These are phyloP conservation scores for Lerema accius DNA, from an alignment of 1,140 invertebrate genomes.

Conservation along the genomic window DNA sequence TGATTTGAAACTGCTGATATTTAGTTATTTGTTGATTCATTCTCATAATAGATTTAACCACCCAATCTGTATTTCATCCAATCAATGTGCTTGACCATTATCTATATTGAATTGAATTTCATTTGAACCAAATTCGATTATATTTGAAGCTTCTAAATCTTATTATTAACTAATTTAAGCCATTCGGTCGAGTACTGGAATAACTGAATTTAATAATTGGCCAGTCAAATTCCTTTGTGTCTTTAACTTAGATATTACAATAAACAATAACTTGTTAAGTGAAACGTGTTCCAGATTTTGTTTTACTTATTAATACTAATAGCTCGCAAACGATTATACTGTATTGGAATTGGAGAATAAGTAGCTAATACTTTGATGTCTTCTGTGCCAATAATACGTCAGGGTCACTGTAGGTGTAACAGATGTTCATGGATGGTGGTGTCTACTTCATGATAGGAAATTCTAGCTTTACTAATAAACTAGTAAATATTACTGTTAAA, in stretches of 20 bases:
- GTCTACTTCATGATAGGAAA: no score
- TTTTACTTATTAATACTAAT: no score
- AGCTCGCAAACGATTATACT: no score
- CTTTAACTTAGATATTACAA: not conserved
- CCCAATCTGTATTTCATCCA: not conserved
- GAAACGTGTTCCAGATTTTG: no score
- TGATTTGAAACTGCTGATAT: not conserved
- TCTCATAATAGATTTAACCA: not conserved
- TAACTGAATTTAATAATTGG: not conserved
- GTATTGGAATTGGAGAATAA: no score
- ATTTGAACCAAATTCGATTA: constrained; percentile 7
- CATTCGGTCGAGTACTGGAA: not conserved
- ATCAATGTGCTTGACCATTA: not conserved
- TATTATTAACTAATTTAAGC: not conserved
- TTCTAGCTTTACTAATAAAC: no score
- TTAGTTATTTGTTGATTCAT: not conserved
- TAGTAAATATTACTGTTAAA: no score
- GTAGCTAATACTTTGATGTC: no score
- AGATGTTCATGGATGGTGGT: no score
- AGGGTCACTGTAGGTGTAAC: no score
- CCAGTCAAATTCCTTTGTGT: not conserved
- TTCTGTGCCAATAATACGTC: no score
- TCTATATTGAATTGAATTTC: not conserved
- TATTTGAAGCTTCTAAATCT: not conserved
- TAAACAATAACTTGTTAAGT: not conserved